Conservation (phyloP, 2,888 invertebrate genomes). For the Iphiclides podalirius region DNA sequence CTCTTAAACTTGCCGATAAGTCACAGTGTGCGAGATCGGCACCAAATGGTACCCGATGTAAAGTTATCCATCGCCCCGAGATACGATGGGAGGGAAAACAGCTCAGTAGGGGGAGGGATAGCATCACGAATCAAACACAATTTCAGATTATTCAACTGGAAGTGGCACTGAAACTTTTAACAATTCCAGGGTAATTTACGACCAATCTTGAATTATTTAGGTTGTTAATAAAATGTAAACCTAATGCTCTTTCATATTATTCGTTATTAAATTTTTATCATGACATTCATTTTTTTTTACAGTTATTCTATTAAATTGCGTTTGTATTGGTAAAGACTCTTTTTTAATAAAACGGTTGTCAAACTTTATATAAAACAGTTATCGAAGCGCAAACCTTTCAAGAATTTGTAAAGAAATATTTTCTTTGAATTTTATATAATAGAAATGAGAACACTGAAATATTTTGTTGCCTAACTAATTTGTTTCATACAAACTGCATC, state of each 20-base stretch:
- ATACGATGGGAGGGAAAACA: slow-evolving; percentile 34
- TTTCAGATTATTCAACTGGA: slow-evolving; percentile 42
- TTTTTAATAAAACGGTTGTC: too few species aligned
- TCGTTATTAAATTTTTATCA: too few species aligned
- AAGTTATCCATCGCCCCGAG: slow-evolving; percentile 68
- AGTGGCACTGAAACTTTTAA: slow-evolving; percentile 27
- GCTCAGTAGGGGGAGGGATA: slow-evolving; percentile 13
- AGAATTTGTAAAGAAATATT: slow-evolving; percentile 5
- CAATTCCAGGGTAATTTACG: slow-evolving; percentile 26
- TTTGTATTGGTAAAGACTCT: too few species aligned
- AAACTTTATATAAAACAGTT: slow-evolving; percentile 4
- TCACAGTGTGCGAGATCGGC: slow-evolving; percentile 70
- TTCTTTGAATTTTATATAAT: slow-evolving; percentile 16
- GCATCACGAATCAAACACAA: slow-evolving; percentile 41
- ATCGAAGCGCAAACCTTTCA: slow-evolving; percentile 4
- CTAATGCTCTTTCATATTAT: too few species aligned
- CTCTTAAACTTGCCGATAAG: slow-evolving; percentile 76
- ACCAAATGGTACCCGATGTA: slow-evolving; percentile 70
- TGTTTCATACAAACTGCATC: slow-evolving; percentile 2
- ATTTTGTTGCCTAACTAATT: slow-evolving; percentile 3
- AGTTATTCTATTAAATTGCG: too few species aligned
- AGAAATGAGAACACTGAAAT: slow-evolving; percentile 1
- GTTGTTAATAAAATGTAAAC: too few species aligned
- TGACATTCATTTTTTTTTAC: too few species aligned
- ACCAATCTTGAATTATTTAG: slow-evolving; percentile 11